Conservation (phyloP, 2,888 invertebrate species). For the Dryadula phaetusa region DNA sequence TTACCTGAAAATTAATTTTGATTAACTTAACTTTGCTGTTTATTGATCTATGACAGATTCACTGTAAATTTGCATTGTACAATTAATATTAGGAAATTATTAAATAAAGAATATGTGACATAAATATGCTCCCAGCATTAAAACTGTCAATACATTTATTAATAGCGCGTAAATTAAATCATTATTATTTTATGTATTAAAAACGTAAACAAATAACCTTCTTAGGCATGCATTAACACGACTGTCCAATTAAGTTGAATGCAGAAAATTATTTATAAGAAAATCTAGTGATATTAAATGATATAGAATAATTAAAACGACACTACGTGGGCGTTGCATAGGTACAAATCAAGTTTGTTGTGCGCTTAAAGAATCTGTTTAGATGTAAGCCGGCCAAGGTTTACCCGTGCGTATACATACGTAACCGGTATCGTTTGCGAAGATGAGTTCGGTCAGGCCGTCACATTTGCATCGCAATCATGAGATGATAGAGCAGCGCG, state of each 20-base stretch:
- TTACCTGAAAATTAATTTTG: background rate
- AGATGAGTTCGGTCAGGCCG: conserved; percentile 41
- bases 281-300: conserved; percentile 19
- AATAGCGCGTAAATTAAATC: background rate
- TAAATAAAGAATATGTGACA: background rate
- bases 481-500: conserved; percentile 39
- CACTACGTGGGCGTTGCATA: conserved; percentile 29
- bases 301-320: conserved; percentile 31
- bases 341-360: conserved; percentile 31
- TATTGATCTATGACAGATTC: background rate
- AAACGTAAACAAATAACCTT: conserved; percentile 12
- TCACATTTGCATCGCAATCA: conserved; percentile 45
- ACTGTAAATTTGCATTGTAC: background rate
- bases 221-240: conserved; percentile 7
- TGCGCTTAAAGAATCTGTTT: conserved; percentile 34
- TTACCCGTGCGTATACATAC: conserved; percentile 47
- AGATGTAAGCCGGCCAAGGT: conserved; percentile 59
- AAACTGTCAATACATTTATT: background rate
- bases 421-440: conserved; percentile 43
- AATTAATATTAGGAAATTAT: background rate
- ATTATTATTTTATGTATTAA: conserved; percentile 7
- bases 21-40: background rate
- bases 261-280: conserved; percentile 28
- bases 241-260: conserved; percentile 25
- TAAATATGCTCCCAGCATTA: background rate